Evolutionary conservation across 1,140 invertebrate species (phyloP).

Genomic region (Lordiphosa clarofinis): DNA sequence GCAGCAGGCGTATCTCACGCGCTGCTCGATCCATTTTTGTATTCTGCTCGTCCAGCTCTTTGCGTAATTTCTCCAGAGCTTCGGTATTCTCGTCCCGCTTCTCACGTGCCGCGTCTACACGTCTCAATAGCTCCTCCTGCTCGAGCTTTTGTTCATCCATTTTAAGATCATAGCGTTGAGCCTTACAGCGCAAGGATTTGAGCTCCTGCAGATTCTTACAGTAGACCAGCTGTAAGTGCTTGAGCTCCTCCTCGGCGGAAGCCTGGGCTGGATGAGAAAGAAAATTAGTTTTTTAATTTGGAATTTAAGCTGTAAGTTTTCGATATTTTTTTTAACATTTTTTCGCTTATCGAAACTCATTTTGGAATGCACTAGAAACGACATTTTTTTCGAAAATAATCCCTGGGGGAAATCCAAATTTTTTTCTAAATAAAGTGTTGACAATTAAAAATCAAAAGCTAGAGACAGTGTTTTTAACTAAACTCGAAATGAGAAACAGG

Average conservation of each 20-base stretch:
- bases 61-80: constrained; percentile 44
- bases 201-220: constrained; percentile 44
- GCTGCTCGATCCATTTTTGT: constrained; percentile 65
- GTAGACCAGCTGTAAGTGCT: constrained; percentile 43
- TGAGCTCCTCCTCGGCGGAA: constrained; percentile 36
- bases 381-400: too few species aligned
- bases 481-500: too few species aligned
- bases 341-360: too few species aligned
- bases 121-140: constrained; percentile 32
- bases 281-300: too few species aligned
- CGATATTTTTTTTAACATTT: too few species aligned
- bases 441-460: too few species aligned
- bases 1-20: constrained; percentile 60
- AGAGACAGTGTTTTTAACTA: too few species aligned
- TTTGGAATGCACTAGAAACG: too few species aligned
- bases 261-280: constrained; percentile 12
- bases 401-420: too few species aligned
- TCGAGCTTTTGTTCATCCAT: constrained; percentile 29
- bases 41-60: constrained; percentile 67
- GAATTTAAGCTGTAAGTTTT: too few species aligned
- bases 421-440: too few species aligned
- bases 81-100: constrained; percentile 51
- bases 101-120: constrained; percentile 28
- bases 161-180: constrained; percentile 38
- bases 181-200: constrained; percentile 63